Evolutionary conservation across 2,888 invertebrate species (phyloP).

Genomic region (Taphrorychus bicolor): DNA sequence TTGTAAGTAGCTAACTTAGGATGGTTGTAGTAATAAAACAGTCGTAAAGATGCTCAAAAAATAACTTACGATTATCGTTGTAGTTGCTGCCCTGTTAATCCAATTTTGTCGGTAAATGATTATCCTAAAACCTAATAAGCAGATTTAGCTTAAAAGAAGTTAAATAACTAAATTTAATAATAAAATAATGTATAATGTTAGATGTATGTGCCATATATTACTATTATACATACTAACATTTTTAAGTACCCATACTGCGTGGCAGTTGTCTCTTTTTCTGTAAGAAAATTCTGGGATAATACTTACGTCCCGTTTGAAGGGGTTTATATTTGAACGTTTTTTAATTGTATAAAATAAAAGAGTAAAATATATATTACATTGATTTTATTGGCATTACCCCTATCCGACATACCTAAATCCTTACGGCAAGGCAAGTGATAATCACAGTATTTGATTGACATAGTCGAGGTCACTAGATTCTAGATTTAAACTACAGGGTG

Average conservation of each 20-base stretch:
- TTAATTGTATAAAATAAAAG: conserved; percentile 37
- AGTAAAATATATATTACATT: not conserved
- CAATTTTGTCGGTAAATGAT: not conserved
- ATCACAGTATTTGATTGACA: too few relatives aligned
- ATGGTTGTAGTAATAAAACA: not conserved
- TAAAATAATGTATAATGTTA: conserved; percentile 28
- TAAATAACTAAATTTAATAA: not conserved
- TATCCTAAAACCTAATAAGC: not conserved
- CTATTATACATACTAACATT: conserved; percentile 30
- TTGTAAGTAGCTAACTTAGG: not conserved
- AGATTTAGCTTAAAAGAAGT: not conserved
- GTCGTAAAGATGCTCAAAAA: not conserved
- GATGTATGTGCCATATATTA: conserved; percentile 39
- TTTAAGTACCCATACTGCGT: conserved; percentile 6
- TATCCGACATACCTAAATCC: too few relatives aligned
- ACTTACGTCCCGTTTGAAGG: conserved; percentile 2
- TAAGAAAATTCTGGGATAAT: conserved; percentile 13
- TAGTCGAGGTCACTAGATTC: too few relatives aligned
- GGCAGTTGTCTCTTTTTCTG: conserved; percentile 17
- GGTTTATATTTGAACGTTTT: conserved; percentile 33
- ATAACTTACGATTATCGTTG: not conserved
- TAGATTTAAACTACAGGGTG: too few relatives aligned
- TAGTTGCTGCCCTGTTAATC: not conserved
- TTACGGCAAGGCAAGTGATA: too few relatives aligned
- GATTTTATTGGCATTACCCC: not conserved